Base-by-base conservation (phyloP, 2,888 invertebrate genomes). In the Drosophila acutilabella region DNA sequence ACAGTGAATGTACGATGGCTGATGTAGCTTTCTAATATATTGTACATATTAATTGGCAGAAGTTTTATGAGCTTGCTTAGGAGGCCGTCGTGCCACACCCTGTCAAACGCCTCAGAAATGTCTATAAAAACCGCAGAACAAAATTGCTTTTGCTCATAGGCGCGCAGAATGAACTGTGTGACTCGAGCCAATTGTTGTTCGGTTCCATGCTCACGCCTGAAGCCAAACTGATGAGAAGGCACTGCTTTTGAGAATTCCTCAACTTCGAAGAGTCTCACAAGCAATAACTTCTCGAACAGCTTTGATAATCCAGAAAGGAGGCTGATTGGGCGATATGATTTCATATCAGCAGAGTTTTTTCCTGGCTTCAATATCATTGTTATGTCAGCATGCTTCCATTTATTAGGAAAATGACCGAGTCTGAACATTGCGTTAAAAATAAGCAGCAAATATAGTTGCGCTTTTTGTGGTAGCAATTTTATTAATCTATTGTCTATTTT, bases 61-160 rank as follows among this genome's bases (percentile, higher is more conserved):
- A 60, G 7, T 36, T 33, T 42, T 7, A 1, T 11, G 0, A 60
- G 16, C 13, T 62, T 62, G 0, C 10, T 13, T 0, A 56, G n/a
- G 0, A 62, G 48, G 1, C 64, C 64, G 0, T 14, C 23, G 1
- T 64, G 64, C 64, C 64, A 64, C 1, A 64, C 64, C 0, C 56
- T 26, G 7, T 26, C 26, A 26, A 26, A 26, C 1, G 26, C 26
- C 26, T 26, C 26, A 7, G 26, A 26, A 1, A 26, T 20, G 58
- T 59, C 44, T 2, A 64, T 38, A 10, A 40, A 64, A 0, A 58
- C 52, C 0, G 47, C 51, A 0, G 57, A 57, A 13, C 64, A 52
- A 6, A 11, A 38, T 4, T 44, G 11, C 7, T 33, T 18, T 0
- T 48, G 2, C 6, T 64, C 64, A 6, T 20, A 52, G 1, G 60